Evolutionary conservation across 2,113 vertebrate species (phyloP).

Genomic region (Urocitellus parryii): DNA sequence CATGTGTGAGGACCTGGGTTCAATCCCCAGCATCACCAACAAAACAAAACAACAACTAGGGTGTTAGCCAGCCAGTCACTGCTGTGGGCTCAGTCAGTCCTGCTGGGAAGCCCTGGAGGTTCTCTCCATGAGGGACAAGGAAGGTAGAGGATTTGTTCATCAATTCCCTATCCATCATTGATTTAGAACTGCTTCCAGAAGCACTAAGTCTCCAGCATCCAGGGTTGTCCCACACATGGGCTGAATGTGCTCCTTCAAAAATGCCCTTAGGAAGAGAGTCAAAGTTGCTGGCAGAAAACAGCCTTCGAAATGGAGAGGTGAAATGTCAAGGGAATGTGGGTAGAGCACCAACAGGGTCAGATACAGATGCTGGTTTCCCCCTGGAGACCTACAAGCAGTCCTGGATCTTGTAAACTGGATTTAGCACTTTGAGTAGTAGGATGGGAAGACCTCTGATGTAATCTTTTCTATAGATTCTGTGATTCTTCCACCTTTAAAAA

Average conservation of each 20-base stretch:
- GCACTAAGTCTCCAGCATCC: background rate
- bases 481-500: conserved; percentile 34
- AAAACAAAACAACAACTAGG: background rate
- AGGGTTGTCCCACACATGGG: background rate
- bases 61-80: background rate
- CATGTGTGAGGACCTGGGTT: background rate
- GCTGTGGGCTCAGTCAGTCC: background rate
- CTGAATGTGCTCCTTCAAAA: background rate
- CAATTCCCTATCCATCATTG: background rate
- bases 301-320: background rate
- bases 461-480: conserved; percentile 42
- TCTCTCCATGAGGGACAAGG: background rate
- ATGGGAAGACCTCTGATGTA: background rate
- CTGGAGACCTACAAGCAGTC: background rate
- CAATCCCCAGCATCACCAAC: background rate
- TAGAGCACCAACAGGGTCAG: background rate
- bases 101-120: background rate
- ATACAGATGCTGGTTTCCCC: background rate
- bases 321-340: background rate
- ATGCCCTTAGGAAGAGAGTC: background rate
- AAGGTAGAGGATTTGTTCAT: background rate
- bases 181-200: conserved; percentile 30
- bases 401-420: background rate
- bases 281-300: background rate
- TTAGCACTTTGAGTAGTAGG: background rate